Evolutionary conservation across 2,113 vertebrate genomes (phyloP), one percentile per base, ranked within the genome.

Genomic region (Grammomys dolichurus): DNA sequence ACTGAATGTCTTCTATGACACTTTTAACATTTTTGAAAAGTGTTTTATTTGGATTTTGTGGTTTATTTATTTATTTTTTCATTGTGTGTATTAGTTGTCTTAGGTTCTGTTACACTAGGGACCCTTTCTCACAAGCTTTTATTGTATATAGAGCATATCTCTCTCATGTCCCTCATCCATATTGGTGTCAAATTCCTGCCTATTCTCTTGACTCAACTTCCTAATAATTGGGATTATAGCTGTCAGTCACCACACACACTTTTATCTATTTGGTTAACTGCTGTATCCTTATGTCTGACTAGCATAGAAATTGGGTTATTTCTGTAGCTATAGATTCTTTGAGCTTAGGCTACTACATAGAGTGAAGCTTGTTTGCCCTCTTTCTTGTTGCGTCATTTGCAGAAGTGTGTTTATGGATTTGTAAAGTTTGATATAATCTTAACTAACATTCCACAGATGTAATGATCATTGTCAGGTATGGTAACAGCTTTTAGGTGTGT

Each of bases 371-470:
- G 36, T n/a, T 36, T 76, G 14, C 14, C 5, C 2, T 84, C 13
- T 85, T 19, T 85, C 31, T 76, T 88, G 28, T 54, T 87, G 75
- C 48, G 17, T 19, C 19, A 31, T 65, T 92, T 89, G 78, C 8
- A 43, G 48, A 92, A 63, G 56, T 87, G 60, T 89, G n/a, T 70
- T 40, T 56, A n/a, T 73, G 54, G 33, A 20, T 26, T 67, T 93
- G 51, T 81, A 78, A 92, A 89, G 48, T 70, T 96, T 84, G 40
- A 48, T 90, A 77, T 85, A 58, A 91, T 17, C 19, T 75, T 85
- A 48, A 92, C 20, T 60, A 48, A 95, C 8, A 58, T 36, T 81
- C 8, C 48, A 73, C 12, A 7, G 63, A 17, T 69, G 28, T 8
- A 81, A n/a, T 95, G 76, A 63, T 86, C 43, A 63, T 33, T 4